phyloP scores from a whole-genome alignment of 2,113 vertebrate genomes.

The Perca schrenkii region DNA sequence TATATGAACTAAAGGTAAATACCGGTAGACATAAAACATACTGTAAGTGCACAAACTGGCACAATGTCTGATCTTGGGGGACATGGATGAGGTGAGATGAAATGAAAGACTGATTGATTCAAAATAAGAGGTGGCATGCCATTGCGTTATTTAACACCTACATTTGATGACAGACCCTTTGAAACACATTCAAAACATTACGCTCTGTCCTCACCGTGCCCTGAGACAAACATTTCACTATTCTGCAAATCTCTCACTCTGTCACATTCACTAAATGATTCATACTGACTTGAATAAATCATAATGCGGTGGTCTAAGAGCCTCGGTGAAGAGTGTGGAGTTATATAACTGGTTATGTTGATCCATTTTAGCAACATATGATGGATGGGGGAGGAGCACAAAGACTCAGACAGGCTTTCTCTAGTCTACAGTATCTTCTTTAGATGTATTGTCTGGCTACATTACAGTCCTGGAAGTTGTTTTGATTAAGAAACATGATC shows the following conservation, averaged over 20 bases:
- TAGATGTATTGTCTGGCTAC: not conserved
- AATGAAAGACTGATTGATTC: not conserved
- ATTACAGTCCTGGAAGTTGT: not conserved
- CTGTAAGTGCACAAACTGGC: not conserved
- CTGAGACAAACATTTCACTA: slow-evolving; percentile 51
- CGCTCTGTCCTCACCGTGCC: slow-evolving; percentile 1
- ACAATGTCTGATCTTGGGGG: not conserved
- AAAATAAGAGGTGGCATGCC: slow-evolving; percentile 10
- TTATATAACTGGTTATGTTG: slow-evolving; percentile 58
- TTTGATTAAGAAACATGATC: not conserved
- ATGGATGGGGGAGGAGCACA: not conserved
- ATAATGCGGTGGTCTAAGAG: slow-evolving; percentile 63
- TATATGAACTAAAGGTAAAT: not conserved
- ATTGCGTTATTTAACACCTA: slow-evolving; percentile 11
- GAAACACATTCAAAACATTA: slow-evolving; percentile 45
- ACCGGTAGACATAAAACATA: not conserved
- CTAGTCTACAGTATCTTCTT: not conserved
- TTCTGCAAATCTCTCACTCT: slow-evolving; percentile 44
- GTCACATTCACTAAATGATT: slow-evolving; percentile 74
- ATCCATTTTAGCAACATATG: slow-evolving; percentile 39
- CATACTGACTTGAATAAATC: slow-evolving; percentile 78
- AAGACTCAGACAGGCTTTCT: not conserved
- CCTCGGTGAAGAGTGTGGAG: slow-evolving; percentile 37
- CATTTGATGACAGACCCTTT: slow-evolving; percentile 7
- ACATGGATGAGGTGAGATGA: not conserved